These are phyloP conservation scores for Chloroclystis v-ata DNA, from an alignment of 2,888 invertebrate species.

Conservation along the genomic window DNA sequence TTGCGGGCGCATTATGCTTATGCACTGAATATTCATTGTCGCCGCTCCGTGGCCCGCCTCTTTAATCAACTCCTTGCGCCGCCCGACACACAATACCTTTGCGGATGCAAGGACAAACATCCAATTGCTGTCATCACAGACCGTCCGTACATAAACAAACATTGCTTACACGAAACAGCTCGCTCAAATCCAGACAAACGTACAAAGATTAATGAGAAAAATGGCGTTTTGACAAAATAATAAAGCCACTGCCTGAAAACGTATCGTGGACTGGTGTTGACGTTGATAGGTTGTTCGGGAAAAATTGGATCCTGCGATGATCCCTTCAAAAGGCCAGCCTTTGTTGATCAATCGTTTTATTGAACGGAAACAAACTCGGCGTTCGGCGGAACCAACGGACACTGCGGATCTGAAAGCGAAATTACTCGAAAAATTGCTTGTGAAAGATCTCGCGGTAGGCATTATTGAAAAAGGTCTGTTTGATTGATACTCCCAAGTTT, in stretches of 20 bases:
- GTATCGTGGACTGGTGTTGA: constrained; percentile 11
- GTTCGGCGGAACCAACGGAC: constrained; percentile 39
- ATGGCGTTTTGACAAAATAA: constrained; percentile 12
- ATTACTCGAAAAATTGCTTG: constrained; percentile 68
- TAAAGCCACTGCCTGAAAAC: constrained; percentile 9
- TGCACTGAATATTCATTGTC: constrained; percentile 69
- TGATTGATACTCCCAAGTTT: constrained; percentile 76
- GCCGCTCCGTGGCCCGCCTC: constrained; percentile 49
- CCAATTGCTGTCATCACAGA: constrained; percentile 16
- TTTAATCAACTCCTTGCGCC: constrained; percentile 63
- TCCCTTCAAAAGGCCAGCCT: constrained; percentile 29
- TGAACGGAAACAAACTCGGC: constrained; percentile 25
- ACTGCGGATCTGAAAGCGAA: constrained; percentile 53
- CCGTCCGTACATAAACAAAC: constrained; percentile 7
- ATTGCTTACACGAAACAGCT: not conserved
- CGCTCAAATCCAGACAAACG: constrained; percentile 2
- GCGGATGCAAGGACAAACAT: constrained; percentile 27
- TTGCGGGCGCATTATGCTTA: constrained; percentile 64
- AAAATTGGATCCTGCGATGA: constrained; percentile 16
- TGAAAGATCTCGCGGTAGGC: constrained; percentile 58
- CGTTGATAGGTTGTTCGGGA: constrained; percentile 20
- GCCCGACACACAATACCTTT: constrained; percentile 36
- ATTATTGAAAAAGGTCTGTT: constrained; percentile 73
- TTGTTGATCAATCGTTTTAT: constrained; percentile 45
- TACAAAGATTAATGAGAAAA: constrained; percentile 12